A percentile compares a stretch with the other conserved stretches of the same genome.
These are phyloP conservation scores for Holothuria leucospilota DNA, from an alignment of 53 echinoderm and acorn worm species.

Conservation along the genomic window DNA sequence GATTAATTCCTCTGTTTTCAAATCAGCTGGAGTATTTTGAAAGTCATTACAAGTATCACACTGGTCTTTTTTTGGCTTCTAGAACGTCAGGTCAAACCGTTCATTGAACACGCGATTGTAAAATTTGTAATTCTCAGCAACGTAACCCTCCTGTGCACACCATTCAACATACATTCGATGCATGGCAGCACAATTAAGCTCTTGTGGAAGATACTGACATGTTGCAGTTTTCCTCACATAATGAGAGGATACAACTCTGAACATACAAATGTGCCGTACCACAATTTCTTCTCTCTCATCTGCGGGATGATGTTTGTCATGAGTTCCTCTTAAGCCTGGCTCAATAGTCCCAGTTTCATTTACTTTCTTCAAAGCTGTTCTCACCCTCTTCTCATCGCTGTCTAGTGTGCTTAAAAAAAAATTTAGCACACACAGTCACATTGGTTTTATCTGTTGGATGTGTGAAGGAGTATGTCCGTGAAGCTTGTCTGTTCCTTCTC, in stretches of 20 bases:
- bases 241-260: slow-evolving; percentile 4
- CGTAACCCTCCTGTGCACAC: too few relatives aligned
- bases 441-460: background rate
- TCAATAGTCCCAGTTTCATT: background rate
- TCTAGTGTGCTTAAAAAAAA: background rate
- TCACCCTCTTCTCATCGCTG: background rate
- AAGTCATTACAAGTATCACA: too few relatives aligned
- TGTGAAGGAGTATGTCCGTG: background rate
- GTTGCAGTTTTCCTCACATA: background rate
- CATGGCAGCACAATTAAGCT: too few relatives aligned
- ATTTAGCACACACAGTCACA: background rate
- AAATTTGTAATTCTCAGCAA: too few relatives aligned
- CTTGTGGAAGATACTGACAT: too few relatives aligned
- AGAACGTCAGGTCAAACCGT: too few relatives aligned
- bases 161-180: too few relatives aligned
- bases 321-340: background rate
- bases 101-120: too few relatives aligned
- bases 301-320: background rate
- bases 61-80: too few relatives aligned
- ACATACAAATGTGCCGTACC: background rate
- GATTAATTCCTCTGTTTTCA: too few relatives aligned
- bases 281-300: background rate
- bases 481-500: background rate
- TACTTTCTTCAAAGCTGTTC: background rate
- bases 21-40: too few relatives aligned